Conservation (phyloP, 2,113 vertebrate species). For the Gnathonemus longibarbis region DNA sequence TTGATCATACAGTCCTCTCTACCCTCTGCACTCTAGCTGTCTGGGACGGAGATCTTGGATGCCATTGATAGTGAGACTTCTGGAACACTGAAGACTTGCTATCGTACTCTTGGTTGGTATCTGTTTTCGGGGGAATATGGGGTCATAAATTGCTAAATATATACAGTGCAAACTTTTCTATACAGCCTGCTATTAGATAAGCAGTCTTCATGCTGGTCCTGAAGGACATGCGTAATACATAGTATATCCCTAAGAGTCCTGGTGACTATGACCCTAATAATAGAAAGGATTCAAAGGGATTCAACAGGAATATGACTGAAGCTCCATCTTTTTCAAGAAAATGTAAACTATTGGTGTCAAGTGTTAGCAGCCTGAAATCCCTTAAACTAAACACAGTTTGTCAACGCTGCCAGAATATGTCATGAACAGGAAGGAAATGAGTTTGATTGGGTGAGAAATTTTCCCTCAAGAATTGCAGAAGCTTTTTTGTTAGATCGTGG, state of each 20-base stretch:
- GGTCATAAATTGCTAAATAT: neutral
- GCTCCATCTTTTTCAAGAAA: neutral
- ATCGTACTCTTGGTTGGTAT: constrained; percentile 55
- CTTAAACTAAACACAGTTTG: neutral
- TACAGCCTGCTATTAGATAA: neutral
- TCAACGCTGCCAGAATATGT: neutral
- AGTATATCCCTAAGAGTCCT: neutral
- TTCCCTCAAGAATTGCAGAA: neutral
- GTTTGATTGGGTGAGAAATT: neutral
- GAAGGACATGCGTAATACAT: neutral
- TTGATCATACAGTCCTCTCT: neutral
- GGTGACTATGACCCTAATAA: neutral
- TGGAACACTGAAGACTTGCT: constrained; percentile 65
- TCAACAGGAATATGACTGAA: neutral
- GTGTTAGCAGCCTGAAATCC: neutral
- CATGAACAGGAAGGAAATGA: neutral
- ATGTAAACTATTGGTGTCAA: neutral
- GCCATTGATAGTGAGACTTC: constrained; percentile 57
- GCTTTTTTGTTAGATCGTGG: neutral
- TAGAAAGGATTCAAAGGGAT: neutral
- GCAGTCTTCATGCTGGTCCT: neutral
- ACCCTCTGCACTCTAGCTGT: constrained; percentile 46
- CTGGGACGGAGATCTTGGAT: constrained; percentile 66
- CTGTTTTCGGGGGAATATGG: neutral
- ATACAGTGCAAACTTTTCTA: neutral